Evolutionary conservation across 2,797 vertebrate genomes (phyloP).

Genomic region (Cyprinella venusta): DNA sequence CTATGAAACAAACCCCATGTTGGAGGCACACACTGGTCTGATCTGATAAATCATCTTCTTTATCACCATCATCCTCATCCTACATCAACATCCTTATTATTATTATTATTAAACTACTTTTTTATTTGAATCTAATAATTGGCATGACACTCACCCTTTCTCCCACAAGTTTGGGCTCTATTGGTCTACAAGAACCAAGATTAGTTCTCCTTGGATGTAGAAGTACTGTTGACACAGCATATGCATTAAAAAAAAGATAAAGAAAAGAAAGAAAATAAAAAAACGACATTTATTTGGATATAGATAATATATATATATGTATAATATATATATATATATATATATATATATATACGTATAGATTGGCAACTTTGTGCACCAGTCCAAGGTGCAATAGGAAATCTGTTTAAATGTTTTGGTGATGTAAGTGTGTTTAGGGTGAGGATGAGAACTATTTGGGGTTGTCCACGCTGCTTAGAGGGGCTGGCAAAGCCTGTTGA

Average conservation of each 20-base stretch:
- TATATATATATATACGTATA: slow-evolving; percentile 77
- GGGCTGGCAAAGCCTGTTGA: slow-evolving; percentile 87
- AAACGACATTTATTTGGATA: slow-evolving; percentile 50
- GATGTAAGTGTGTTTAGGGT: slow-evolving; percentile 61
- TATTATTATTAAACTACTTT: slow-evolving; percentile 73
- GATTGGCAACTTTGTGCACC: slow-evolving; percentile 99
- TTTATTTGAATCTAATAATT: slow-evolving; percentile 83
- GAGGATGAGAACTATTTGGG: slow-evolving; percentile 86
- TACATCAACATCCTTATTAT: slow-evolving; percentile 75
- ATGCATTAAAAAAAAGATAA: slow-evolving; percentile 86
- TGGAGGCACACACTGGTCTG: slow-evolving; percentile 99
- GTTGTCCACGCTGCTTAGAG: slow-evolving; percentile 89
- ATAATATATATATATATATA: slow-evolving; percentile 65
- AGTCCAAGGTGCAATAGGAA: slow-evolving; percentile 83
- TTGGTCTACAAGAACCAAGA: slow-evolving; percentile 76
- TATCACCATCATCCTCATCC: slow-evolving; percentile 69
- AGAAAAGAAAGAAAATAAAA: slow-evolving; percentile 63
- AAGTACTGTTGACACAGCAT: slow-evolving; percentile 91
- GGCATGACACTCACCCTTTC: slow-evolving; percentile 86
- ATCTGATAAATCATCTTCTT: slow-evolving; percentile 74
- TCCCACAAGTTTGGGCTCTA: slow-evolving; percentile 69
- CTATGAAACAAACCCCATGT: slow-evolving; percentile 71
- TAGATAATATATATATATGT: slow-evolving; percentile 40
- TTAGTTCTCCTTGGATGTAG: slow-evolving; percentile 85
- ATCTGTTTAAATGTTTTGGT: slow-evolving; percentile 76